Percentiles rank a stretch among this genome's conserved stretches.
phyloP scores from a whole-genome alignment of 37 sponge, comb jelly and placozoan species.

The Mnemiopsis leidyi region DNA sequence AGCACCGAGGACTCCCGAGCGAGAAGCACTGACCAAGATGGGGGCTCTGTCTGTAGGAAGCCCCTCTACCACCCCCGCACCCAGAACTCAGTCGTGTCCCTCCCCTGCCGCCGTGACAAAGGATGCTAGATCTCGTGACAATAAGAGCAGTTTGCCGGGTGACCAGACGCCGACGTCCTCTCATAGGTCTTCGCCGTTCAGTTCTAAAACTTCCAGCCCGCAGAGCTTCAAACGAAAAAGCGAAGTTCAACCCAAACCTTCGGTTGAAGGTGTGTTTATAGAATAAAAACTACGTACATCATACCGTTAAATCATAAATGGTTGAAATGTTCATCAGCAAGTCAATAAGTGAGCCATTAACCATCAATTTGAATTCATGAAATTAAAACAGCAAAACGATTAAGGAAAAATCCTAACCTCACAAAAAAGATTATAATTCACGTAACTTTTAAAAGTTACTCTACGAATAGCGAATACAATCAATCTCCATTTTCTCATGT shows the following conservation, averaged over 20 bases:
- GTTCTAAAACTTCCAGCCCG: conserved; percentile 58
- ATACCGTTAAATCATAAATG: no score
- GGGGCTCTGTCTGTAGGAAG: not conserved
- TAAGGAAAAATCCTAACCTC: no score
- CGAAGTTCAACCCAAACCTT: not conserved
- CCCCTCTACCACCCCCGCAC: not conserved
- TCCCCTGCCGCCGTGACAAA: not conserved
- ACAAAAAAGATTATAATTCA: no score
- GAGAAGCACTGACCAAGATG: not conserved
- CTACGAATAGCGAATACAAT: no score
- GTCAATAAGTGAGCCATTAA: no score
- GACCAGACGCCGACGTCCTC: not conserved
- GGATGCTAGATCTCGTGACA: not conserved
- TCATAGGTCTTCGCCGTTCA: conserved; percentile 17
- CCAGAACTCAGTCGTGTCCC: not conserved
- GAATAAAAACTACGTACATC: no score
- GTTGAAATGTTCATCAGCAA: no score
- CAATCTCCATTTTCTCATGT: no score
- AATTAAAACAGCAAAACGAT: no score
- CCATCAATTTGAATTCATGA: no score
- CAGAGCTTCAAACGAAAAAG: not conserved
- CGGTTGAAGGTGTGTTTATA: not conserved
- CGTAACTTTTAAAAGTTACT: no score
- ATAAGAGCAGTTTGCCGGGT: not conserved
- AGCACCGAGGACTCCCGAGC: not conserved